Evolutionary conservation across 1,140 invertebrate genomes (phyloP), one percentile per base, ranked within the genome.

Genomic region (Euwallacea fornicatus): DNA sequence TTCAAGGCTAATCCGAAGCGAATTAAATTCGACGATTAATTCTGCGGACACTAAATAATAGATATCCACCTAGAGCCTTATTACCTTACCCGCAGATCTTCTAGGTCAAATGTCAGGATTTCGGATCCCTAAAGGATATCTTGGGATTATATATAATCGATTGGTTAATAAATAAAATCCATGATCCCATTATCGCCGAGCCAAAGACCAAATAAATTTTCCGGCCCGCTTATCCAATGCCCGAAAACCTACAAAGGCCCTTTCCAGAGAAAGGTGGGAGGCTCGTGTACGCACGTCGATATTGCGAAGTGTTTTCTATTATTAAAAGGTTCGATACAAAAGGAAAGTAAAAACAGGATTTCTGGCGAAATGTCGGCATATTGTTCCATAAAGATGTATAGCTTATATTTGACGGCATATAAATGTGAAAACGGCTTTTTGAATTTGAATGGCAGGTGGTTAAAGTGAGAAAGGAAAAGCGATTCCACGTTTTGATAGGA

Each of bases 121-220:
- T 75, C 69, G 68, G 69, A 66, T 69, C 62, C 65, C 69, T 70
- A 71, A 61, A 33, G 21, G 21, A 33, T 33, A 33, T 33, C 21
- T 33, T 33, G 1, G 72, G 73, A 76, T 76, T 76, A 75, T 70
- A 70, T 69, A 69, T 76, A 76, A 76, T 75, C 75, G 67, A 73
- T 75, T 71, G 69, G 66, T 73, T 76, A 76, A 77, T 76, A 77
- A 77, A 77, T 77, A 73, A 74, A 76, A 75, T 71, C 74, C 76
- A 73, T 73, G 73, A 76, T 76, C 75, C 72, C 69, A 76, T 76
- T 76, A 76, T 75, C 72, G 71, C 69, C 63, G 71, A 69, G 71
- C 71, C 74, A 76, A 76, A 74, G 69, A 72, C 75, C 74, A 76
- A 76, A 73, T 73, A 76, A 75, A 74, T 76, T 68, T 73, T 59